Evolutionary conservation across 2,888 invertebrate species (phyloP).

Genomic region (Coenonympha arcania): DNA sequence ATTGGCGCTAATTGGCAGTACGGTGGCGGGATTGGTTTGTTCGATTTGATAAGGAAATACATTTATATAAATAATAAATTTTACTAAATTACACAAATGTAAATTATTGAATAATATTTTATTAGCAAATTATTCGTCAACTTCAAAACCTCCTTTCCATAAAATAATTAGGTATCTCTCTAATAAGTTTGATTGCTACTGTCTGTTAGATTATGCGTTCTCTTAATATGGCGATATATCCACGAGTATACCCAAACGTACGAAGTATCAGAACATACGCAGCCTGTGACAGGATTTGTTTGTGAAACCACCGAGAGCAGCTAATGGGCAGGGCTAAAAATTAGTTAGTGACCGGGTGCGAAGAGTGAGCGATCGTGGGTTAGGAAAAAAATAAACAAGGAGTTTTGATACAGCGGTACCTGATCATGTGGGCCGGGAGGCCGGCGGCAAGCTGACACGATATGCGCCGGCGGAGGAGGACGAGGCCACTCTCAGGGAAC

Average conservation of each 20-base stretch:
- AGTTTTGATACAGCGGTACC: constrained; percentile 72
- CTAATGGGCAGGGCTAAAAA: neutral
- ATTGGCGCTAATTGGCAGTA: constrained; percentile 65
- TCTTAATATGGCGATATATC: too few relatives aligned
- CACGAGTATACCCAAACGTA: too few relatives aligned
- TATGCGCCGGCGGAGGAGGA: constrained; percentile 90
- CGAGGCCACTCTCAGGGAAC: constrained; percentile 95
- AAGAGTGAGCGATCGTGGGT: neutral
- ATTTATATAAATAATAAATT: too few relatives aligned
- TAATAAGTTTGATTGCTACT: too few relatives aligned
- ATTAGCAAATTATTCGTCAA: too few relatives aligned
- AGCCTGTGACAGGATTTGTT: neutral
- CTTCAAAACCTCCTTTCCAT: too few relatives aligned
- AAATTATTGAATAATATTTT: too few relatives aligned
- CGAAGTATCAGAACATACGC: too few relatives aligned
- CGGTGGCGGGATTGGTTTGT: constrained; percentile 42
- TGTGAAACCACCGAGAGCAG: neutral
- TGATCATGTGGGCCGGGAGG: constrained; percentile 73
- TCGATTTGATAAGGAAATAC: constrained; percentile 41
- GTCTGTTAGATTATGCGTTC: too few relatives aligned
- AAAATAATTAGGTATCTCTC: too few relatives aligned
- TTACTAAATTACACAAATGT: neutral
- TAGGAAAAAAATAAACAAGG: constrained; percentile 51
- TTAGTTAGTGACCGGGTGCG: neutral
- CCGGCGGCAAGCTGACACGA: constrained; percentile 79